phyloP scores from a whole-genome alignment of 2,888 invertebrate species.

The Diloba caeruleocephala region DNA sequence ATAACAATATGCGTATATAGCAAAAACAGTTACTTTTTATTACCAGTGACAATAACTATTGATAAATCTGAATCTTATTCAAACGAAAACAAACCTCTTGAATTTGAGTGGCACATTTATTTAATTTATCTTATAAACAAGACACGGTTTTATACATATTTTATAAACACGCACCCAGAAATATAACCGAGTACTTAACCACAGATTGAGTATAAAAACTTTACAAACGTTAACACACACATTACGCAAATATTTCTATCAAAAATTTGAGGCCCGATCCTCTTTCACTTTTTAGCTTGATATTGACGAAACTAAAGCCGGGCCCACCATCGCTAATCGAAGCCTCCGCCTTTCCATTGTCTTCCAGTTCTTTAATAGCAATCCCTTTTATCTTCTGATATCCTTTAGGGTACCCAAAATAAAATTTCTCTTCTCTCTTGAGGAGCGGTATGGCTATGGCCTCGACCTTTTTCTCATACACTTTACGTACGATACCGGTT shows the following conservation, averaged over 20 bases:
- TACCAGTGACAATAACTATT: too few relatives aligned
- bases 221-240: not conserved
- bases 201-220: conserved; percentile 9
- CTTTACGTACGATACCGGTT: conserved; percentile 61
- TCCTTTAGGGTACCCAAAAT: conserved; percentile 66
- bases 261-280: conserved; percentile 70
- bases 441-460: conserved; percentile 59
- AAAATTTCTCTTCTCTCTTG: conserved; percentile 62
- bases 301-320: conserved; percentile 70
- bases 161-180: not conserved
- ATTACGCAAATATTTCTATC: conserved; percentile 67
- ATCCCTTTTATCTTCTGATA: conserved; percentile 71
- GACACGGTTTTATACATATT: not conserved
- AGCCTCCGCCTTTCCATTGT: conserved; percentile 67
- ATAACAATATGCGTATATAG: too few relatives aligned
- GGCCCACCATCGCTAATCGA: conserved; percentile 75
- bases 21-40: too few relatives aligned
- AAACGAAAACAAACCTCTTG: too few relatives aligned
- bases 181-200: not conserved
- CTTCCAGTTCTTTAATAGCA: conserved; percentile 52
- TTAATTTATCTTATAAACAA: too few relatives aligned
- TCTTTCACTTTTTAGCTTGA: conserved; percentile 76
- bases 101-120: too few relatives aligned
- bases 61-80: too few relatives aligned
- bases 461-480: conserved; percentile 64